Evolutionary conservation across 2,113 vertebrate genomes (phyloP).

Genomic region (Pterocles orientalis): DNA sequence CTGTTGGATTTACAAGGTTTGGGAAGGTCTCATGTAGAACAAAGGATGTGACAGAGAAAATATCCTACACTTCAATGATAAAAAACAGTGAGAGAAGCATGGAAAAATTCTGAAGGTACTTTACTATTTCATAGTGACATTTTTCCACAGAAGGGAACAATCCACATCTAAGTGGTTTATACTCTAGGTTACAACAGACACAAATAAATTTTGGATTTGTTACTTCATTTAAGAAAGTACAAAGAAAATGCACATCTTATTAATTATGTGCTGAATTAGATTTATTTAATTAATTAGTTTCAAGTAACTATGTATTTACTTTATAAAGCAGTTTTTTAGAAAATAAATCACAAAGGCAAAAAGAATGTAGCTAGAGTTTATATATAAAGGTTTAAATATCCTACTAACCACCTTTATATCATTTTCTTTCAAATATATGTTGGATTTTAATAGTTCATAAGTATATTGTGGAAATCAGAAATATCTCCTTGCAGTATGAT

Average conservation of each 20-base stretch:
- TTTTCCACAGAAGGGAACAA: neutral
- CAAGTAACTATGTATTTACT: neutral
- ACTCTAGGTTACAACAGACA: neutral
- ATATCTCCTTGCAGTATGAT: neutral
- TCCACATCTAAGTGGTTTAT: neutral
- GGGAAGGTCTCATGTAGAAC: neutral
- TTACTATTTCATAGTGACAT: neutral
- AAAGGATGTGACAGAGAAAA: neutral
- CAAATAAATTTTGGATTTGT: neutral
- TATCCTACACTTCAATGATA: neutral
- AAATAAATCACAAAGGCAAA: neutral
- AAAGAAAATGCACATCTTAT: neutral
- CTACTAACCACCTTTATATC: neutral
- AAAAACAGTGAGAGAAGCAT: neutral
- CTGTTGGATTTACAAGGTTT: neutral
- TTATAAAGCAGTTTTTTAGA: neutral
- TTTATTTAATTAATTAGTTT: neutral
- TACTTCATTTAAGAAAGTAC: neutral
- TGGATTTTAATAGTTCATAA: neutral
- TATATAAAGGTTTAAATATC: neutral
- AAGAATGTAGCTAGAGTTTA: neutral
- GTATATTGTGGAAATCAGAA: neutral
- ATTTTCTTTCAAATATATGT: neutral
- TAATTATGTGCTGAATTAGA: neutral
- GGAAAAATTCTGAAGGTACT: neutral